These are phyloP conservation scores for Panthera tigris DNA, from an alignment of 2,113 vertebrate species.

Conservation along the genomic window DNA sequence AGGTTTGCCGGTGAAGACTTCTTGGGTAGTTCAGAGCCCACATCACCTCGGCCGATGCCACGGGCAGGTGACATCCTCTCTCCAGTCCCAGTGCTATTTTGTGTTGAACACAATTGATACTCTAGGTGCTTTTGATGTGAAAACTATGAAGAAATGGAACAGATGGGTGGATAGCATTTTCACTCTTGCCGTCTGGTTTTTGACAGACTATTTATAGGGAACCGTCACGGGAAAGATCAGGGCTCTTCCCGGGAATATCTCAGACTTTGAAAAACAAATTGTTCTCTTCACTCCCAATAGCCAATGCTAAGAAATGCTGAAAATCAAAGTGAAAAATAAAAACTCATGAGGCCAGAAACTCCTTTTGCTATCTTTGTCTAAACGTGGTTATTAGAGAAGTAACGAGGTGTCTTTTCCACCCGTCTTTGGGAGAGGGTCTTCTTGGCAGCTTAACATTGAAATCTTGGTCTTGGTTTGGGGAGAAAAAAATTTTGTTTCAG, in stretches of 20 bases:
- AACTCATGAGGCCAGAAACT: constrained; percentile 72
- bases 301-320: constrained; percentile 64
- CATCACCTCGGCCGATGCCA: constrained; percentile 55
- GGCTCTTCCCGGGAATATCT: constrained; percentile 67
- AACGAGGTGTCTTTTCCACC: constrained; percentile 40
- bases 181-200: constrained; percentile 70
- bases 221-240: constrained; percentile 48
- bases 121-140: constrained; percentile 72
- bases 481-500: constrained; percentile 52
- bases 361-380: constrained; percentile 76
- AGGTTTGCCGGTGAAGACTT: constrained; percentile 28
- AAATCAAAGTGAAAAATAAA: constrained; percentile 74
- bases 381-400: constrained; percentile 63
- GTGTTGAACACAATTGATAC: constrained; percentile 65
- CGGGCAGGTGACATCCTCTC: constrained; percentile 62
- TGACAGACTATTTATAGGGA: constrained; percentile 48
- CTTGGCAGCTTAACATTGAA: constrained; percentile 77
- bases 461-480: constrained; percentile 66
- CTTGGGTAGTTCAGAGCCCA: neutral
- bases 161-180: constrained; percentile 65
- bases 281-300: constrained; percentile 73
- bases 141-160: constrained; percentile 24
- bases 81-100: constrained; percentile 63
- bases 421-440: constrained; percentile 72
- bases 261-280: constrained; percentile 58